Percentiles rank a stretch among this genome's conserved stretches.
These are phyloP conservation scores for Dermolepida albohirtum DNA, from an alignment of 2,888 invertebrate genomes.

Conservation along the genomic window DNA sequence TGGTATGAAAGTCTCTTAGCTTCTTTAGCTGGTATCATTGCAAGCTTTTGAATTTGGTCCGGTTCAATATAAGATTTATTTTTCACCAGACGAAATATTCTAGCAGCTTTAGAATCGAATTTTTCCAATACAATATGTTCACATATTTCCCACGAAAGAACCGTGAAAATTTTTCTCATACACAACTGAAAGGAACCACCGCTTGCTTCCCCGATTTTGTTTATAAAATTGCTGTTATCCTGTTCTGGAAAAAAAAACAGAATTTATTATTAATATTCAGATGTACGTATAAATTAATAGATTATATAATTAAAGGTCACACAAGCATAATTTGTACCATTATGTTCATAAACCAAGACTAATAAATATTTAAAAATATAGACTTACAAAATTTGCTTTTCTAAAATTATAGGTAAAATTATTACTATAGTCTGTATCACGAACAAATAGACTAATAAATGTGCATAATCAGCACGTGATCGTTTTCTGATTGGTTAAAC, in stretches of 20 bases:
- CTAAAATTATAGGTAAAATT: no score
- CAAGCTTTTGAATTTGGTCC: slow-evolving; percentile 90
- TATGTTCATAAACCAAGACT: no score
- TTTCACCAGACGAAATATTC: slow-evolving; percentile 88
- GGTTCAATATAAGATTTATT: slow-evolving; percentile 88
- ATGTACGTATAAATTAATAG: no score
- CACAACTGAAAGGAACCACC: slow-evolving; percentile 87
- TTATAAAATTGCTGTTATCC: slow-evolving; percentile 81
- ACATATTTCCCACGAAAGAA: slow-evolving; percentile 78
- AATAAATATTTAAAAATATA: no score
- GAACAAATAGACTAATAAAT: no score
- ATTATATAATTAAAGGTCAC: no score
- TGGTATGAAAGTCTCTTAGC: slow-evolving; percentile 89
- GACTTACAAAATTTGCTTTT: no score
- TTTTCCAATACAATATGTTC: slow-evolving; percentile 88
- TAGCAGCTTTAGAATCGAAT: slow-evolving; percentile 85
- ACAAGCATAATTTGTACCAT: no score
- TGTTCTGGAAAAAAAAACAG: slow-evolving; percentile 71
- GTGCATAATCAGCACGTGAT: no score
- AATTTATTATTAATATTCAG: no score
- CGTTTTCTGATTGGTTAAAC: no score
- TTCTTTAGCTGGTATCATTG: slow-evolving; percentile 95
- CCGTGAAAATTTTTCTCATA: slow-evolving; percentile 76
- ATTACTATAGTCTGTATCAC: no score
- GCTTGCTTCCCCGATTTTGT: slow-evolving; percentile 81